Conservation (phyloP, 2,888 invertebrate genomes). For the Erynnis tages region DNA sequence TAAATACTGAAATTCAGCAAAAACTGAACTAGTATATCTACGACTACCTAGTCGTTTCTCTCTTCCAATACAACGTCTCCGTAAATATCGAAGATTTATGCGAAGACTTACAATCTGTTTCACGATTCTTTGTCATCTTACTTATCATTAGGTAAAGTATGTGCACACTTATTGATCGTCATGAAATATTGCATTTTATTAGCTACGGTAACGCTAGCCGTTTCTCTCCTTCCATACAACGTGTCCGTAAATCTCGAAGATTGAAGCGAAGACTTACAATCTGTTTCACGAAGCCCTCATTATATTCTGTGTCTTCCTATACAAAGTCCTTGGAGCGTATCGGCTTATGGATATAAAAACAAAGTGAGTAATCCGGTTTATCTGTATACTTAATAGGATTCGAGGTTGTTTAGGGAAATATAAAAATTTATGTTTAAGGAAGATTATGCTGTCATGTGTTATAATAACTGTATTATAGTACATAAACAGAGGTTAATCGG, state of each 20-base stretch:
- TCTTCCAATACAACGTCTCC: not conserved
- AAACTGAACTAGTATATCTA: too few species aligned
- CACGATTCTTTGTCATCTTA: not conserved
- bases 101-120: not conserved
- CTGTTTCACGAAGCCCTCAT: not conserved
- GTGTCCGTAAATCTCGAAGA: not conserved
- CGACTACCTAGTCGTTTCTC: too few species aligned
- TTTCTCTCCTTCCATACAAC: not conserved
- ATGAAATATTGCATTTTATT: too few species aligned
- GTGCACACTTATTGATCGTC: too few species aligned
- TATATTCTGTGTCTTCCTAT: constrained; percentile 2
- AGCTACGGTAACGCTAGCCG: too few species aligned
- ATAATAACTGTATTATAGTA: too few species aligned
- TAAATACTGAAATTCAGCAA: too few species aligned
- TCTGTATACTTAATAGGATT: not conserved
- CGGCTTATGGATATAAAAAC: constrained; percentile 5
- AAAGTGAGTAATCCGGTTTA: constrained; percentile 5
- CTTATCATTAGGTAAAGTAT: too few species aligned
- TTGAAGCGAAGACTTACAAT: not conserved
- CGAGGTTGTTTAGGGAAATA: not conserved
- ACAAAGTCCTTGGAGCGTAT: not conserved
- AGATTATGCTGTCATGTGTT: too few species aligned
- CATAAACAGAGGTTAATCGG: too few species aligned
- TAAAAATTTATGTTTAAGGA: constrained; percentile 40
- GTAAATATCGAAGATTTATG: not conserved